Evolutionary conservation across 2,888 invertebrate genomes (phyloP).

Genomic region (Ophion slaviceki): DNA sequence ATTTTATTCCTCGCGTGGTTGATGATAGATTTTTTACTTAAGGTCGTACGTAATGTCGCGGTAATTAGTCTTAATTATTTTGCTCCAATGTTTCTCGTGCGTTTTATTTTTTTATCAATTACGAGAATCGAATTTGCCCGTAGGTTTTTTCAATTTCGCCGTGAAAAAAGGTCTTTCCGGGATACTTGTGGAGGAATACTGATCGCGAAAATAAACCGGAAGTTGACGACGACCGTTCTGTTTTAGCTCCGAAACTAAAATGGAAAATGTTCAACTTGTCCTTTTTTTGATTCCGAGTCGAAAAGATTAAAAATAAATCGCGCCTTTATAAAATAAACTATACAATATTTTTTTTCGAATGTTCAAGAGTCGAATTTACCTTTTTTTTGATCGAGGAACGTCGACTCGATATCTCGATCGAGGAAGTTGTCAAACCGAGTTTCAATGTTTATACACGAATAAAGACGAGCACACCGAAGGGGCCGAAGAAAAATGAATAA

Average conservation of each 20-base stretch:
- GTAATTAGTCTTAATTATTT: not conserved
- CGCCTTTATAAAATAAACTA: too few relatives aligned
- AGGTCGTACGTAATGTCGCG: not conserved
- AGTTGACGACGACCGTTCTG: not conserved
- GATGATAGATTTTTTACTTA: not conserved
- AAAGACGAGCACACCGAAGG: not conserved
- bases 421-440: not conserved
- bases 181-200: not conserved
- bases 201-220: not conserved
- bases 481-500: conserved; percentile 24
- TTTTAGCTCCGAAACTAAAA: not conserved
- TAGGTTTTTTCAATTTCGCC: not conserved
- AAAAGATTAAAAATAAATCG: not conserved
- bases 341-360: not conserved
- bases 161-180: not conserved
- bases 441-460: conserved; percentile 13
- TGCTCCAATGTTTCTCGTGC: not conserved
- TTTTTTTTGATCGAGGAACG: not conserved
- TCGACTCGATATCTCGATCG: not conserved
- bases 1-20: not conserved
- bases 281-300: not conserved
- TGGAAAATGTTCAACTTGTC: too few relatives aligned
- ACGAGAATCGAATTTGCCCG: not conserved
- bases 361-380: not conserved
- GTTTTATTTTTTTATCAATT: not conserved